Percentiles rank a stretch among this genome's conserved stretches.
Evolutionary conservation across 2,113 vertebrate genomes (phyloP).

Genomic region (Oophaga pumilio): DNA sequence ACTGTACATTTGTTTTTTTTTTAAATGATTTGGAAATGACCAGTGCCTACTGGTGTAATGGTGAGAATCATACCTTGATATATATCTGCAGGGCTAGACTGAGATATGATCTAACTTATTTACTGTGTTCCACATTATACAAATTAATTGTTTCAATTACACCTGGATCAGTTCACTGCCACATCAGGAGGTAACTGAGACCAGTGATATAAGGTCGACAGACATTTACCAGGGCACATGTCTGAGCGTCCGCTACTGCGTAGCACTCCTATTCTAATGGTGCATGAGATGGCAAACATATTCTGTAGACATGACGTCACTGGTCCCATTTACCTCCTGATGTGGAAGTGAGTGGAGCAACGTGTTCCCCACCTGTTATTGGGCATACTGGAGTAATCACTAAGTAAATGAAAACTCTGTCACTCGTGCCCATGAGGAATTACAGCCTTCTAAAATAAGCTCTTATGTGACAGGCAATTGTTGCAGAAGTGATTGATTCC

Average conservation of each 20-base stretch:
- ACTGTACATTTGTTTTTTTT: neutral
- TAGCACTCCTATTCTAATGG: too few relatives aligned
- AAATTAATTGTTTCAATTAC: neutral
- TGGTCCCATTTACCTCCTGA: too few relatives aligned
- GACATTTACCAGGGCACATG: too few relatives aligned
- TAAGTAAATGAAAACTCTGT: conserved; percentile 33
- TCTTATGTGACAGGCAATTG: conserved; percentile 29
- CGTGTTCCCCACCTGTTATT: conserved; percentile 9
- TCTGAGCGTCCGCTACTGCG: too few relatives aligned
- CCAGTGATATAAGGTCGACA: too few relatives aligned
- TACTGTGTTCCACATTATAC: neutral
- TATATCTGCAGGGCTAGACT: neutral
- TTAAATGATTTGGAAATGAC: neutral
- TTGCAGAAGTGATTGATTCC: conserved; percentile 43
- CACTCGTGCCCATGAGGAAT: neutral
- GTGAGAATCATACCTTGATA: neutral
- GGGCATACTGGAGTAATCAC: conserved; percentile 3
- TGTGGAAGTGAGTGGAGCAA: neutral
- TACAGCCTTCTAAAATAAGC: conserved; percentile 14
- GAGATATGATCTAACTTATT: neutral
- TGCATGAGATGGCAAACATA: too few relatives aligned
- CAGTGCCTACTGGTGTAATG: neutral
- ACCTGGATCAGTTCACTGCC: too few relatives aligned
- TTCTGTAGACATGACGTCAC: too few relatives aligned
- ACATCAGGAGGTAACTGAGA: too few relatives aligned